Evolutionary conservation across 2,113 vertebrate species (phyloP).

Genomic region (human): DNA sequence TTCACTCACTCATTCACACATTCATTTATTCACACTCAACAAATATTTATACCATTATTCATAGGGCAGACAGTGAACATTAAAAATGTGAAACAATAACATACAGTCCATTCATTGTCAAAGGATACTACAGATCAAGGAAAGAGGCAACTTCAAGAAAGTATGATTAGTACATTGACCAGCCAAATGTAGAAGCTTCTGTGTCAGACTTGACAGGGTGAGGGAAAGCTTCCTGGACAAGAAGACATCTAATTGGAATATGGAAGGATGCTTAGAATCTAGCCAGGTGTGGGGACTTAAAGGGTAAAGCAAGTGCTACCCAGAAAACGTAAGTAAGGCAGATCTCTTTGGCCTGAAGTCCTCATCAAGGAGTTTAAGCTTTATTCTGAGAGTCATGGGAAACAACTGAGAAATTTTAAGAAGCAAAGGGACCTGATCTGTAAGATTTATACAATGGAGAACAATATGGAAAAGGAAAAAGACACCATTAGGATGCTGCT

Average conservation of each 20-base stretch:
- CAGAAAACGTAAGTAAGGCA: neutral
- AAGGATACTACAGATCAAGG: neutral
- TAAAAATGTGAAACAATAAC: neutral
- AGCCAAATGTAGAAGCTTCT: neutral
- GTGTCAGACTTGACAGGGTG: fast-evolving
- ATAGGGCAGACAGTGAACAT: neutral
- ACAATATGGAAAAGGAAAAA: neutral
- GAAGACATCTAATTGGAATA: neutral
- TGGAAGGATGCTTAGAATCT: neutral
- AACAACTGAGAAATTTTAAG: neutral
- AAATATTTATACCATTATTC: neutral
- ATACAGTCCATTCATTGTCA: neutral
- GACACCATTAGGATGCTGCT: neutral
- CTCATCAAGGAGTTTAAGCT: neutral
- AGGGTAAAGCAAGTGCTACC: too few relatives aligned
- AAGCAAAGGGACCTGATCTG: neutral
- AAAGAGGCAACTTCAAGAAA: neutral
- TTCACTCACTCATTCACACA: neutral
- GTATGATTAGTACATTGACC: neutral
- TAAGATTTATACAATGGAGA: neutral
- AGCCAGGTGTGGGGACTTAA: neutral
- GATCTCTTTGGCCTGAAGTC: neutral
- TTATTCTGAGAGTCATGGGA: neutral
- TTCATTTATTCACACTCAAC: neutral
- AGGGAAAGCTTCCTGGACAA: neutral